Evolutionary conservation across 2,888 invertebrate species (phyloP).

Genomic region (Blastobasis lacticolella): DNA sequence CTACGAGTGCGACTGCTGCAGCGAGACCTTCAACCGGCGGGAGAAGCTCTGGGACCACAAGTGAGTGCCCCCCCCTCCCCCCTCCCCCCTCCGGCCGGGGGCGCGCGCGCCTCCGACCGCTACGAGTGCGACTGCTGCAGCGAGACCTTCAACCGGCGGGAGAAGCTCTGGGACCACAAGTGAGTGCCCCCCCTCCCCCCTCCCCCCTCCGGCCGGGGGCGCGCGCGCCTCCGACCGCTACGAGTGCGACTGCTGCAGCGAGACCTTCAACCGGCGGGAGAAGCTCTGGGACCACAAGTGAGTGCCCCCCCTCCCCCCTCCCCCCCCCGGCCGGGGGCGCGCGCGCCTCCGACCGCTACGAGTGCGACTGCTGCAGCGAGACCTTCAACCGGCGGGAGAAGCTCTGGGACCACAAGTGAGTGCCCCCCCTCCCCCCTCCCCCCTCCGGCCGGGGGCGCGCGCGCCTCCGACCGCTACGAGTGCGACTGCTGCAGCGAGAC

Average conservation of each 20-base stretch:
- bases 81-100: conserved; percentile 32
- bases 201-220: too few relatives aligned
- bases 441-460: too few relatives aligned
- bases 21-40: conserved; percentile 50
- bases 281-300: conserved; percentile 28
- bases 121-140: conserved; percentile 68
- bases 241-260: conserved; percentile 64
- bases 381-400: conserved; percentile 61
- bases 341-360: conserved; percentile 55
- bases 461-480: conserved; percentile 45
- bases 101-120: conserved; percentile 41
- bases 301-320: neutral
- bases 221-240: conserved; percentile 37
- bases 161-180: conserved; percentile 63
- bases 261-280: conserved; percentile 57
- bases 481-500: conserved; percentile 62
- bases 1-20: conserved; percentile 67
- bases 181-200: conserved; percentile 19
- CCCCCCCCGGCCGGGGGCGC: conserved; percentile 36
- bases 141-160: conserved; percentile 54
- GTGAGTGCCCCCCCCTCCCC: neutral
- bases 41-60: conserved; percentile 40
- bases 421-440: neutral
- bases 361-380: conserved; percentile 61
- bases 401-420: conserved; percentile 60